phyloP scores from a whole-genome alignment of 1,140 invertebrate species.

The Drosophila navojoa region DNA sequence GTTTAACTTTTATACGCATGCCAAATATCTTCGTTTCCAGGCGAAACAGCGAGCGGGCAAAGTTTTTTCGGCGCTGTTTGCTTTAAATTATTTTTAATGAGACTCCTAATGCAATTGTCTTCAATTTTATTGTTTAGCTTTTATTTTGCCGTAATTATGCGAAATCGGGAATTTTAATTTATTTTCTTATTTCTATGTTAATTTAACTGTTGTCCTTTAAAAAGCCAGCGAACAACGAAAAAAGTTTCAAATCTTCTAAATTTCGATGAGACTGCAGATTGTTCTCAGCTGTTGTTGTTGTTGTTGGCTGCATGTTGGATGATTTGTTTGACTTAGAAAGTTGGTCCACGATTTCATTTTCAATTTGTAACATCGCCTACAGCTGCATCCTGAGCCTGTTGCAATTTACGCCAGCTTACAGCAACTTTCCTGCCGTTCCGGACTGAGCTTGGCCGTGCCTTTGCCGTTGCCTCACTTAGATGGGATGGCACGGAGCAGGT shows the following conservation, averaged over 20 bases:
- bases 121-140: slow-evolving; percentile 50
- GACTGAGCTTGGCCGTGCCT: slow-evolving; percentile 2
- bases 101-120: slow-evolving; percentile 34
- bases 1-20: slow-evolving; percentile 37
- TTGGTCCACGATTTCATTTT: slow-evolving; percentile 42
- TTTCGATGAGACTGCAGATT: slow-evolving; percentile 16
- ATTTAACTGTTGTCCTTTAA: slow-evolving; percentile 15
- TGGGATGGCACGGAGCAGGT: slow-evolving; percentile 57
- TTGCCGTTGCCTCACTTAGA: slow-evolving; percentile 28
- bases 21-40: slow-evolving; percentile 29
- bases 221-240: neutral
- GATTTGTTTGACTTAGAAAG: slow-evolving; percentile 38
- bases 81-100: slow-evolving; percentile 74
- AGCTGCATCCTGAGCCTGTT: slow-evolving; percentile 41
- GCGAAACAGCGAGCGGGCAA: slow-evolving; percentile 19
- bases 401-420: slow-evolving; percentile 48
- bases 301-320: slow-evolving; percentile 17
- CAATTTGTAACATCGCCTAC: slow-evolving; percentile 49
- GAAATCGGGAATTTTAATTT: neutral
- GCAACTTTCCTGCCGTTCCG: slow-evolving; percentile 23
- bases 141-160: slow-evolving; percentile 17
- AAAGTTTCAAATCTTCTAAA: slow-evolving; percentile 4
- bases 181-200: slow-evolving; percentile 2
- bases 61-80: slow-evolving; percentile 52
- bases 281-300: neutral